phyloP scores from a whole-genome alignment of 2,113 vertebrate genomes.

The Orthonyx spaldingii region DNA sequence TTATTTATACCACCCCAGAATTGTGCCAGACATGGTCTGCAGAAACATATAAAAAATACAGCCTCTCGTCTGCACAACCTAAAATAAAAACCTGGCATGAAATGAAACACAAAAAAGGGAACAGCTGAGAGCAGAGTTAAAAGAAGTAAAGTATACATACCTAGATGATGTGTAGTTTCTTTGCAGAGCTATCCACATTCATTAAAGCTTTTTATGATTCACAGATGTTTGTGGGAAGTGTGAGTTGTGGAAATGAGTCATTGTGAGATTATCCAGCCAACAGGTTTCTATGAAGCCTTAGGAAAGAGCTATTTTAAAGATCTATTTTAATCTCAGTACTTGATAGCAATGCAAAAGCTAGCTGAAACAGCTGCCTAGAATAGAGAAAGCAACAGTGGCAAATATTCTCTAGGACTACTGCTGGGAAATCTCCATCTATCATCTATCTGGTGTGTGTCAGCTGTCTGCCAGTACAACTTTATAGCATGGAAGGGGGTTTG shows the following conservation, averaged over 20 bases:
- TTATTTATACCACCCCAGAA: constrained; percentile 2
- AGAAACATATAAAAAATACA: not conserved
- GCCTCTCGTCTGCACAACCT: not conserved
- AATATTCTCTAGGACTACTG: not conserved
- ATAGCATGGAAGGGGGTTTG: not conserved
- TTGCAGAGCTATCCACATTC: not conserved
- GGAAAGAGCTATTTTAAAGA: constrained; percentile 43
- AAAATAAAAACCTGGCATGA: constrained; percentile 35
- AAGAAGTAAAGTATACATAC: constrained; percentile 13
- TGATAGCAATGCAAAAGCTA: constrained; percentile 50
- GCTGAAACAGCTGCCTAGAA: constrained; percentile 49
- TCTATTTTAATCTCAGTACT: constrained; percentile 43
- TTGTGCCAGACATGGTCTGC: constrained; percentile 18
- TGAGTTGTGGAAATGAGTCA: constrained; percentile 52
- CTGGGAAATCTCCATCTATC: constrained; percentile 16
- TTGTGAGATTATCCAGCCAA: constrained; percentile 18
- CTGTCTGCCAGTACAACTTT: not conserved
- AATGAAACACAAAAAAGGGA: not conserved
- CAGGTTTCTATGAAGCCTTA: constrained; percentile 39
- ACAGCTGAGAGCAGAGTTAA: constrained; percentile 30
- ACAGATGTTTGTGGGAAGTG: constrained; percentile 49
- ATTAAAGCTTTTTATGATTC: constrained; percentile 42
- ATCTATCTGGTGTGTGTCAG: not conserved
- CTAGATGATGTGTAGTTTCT: constrained; percentile 21
- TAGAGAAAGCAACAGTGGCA: constrained; percentile 18